phyloP scores from a whole-genome alignment of 2,797 vertebrate genomes.

The Danio jaintianensis region DNA sequence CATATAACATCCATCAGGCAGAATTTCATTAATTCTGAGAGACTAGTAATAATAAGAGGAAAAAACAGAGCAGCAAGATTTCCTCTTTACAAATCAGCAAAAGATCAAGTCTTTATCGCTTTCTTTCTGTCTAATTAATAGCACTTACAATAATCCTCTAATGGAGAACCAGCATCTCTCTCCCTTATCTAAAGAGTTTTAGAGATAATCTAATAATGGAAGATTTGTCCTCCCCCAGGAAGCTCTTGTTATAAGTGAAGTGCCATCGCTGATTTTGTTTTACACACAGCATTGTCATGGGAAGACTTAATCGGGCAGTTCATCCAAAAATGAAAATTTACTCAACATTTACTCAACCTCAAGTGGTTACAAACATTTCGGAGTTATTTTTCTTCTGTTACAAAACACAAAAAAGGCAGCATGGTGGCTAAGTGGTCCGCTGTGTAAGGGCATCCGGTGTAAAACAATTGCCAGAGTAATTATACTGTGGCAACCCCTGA shows the following conservation, averaged over 20 bases:
- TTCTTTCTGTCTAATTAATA: constrained; percentile 17
- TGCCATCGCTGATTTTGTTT: background rate
- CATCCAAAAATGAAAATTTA: too few relatives aligned
- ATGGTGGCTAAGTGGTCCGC: too few relatives aligned
- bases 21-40: background rate
- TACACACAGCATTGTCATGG: constrained; percentile 25
- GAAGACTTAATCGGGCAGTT: constrained; percentile 12
- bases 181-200: constrained; percentile 22
- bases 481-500: too few relatives aligned
- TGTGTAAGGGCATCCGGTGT: too few relatives aligned
- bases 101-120: background rate
- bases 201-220: constrained; percentile 55
- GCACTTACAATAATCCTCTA: constrained; percentile 50
- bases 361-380: too few relatives aligned
- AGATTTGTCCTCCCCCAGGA: constrained; percentile 46
- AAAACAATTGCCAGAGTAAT: too few relatives aligned
- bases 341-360: too few relatives aligned
- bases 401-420: too few relatives aligned
- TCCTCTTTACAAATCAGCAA: background rate
- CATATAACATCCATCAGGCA: background rate
- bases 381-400: too few relatives aligned
- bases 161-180: constrained; percentile 28
- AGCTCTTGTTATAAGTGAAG: constrained; percentile 30
- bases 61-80: background rate
- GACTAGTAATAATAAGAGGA: background rate